phyloP scores from a whole-genome alignment of 1,140 invertebrate genomes.

The Lepidotrigona ventralis region DNA sequence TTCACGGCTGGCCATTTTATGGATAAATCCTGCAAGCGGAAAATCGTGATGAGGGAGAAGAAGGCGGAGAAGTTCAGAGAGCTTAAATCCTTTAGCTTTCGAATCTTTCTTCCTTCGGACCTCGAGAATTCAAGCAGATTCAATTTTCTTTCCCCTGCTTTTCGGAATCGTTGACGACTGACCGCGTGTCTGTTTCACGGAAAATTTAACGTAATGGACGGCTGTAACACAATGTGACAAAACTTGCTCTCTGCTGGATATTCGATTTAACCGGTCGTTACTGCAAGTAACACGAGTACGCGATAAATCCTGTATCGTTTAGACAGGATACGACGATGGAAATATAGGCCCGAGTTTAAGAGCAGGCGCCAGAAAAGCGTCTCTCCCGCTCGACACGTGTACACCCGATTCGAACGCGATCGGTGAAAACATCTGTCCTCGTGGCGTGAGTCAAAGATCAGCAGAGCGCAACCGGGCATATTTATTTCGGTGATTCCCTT shows the following conservation, averaged over 20 bases:
- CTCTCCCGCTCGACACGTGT: conserved; percentile 42
- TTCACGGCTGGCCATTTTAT: background rate
- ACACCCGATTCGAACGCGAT: conserved; percentile 12
- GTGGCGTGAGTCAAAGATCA: conserved; percentile 42
- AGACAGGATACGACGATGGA: conserved; percentile 37
- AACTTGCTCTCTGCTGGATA: background rate
- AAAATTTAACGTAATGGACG: too few species aligned
- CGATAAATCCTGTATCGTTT: conserved; percentile 52
- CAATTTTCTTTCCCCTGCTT: too few species aligned
- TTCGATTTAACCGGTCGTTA: conserved; percentile 30
- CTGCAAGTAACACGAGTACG: conserved; percentile 42
- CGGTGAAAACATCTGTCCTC: conserved; percentile 61
- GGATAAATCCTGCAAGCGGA: background rate
- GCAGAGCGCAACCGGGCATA: conserved; percentile 44
- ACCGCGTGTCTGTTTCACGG: too few species aligned
- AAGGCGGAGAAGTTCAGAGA: too few species aligned
- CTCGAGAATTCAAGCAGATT: too few species aligned
- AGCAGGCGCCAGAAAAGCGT: conserved; percentile 39
- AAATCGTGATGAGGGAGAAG: too few species aligned
- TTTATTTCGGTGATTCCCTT: conserved; percentile 67
- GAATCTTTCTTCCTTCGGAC: too few species aligned
- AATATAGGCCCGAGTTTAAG: conserved; percentile 28
- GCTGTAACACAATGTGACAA: too few species aligned
- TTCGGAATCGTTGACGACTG: too few species aligned
- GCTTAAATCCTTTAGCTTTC: too few species aligned